Evolutionary conservation across 2,888 invertebrate genomes (phyloP), one percentile per base, ranked within the genome.

Genomic region (Philaethria dido): DNA sequence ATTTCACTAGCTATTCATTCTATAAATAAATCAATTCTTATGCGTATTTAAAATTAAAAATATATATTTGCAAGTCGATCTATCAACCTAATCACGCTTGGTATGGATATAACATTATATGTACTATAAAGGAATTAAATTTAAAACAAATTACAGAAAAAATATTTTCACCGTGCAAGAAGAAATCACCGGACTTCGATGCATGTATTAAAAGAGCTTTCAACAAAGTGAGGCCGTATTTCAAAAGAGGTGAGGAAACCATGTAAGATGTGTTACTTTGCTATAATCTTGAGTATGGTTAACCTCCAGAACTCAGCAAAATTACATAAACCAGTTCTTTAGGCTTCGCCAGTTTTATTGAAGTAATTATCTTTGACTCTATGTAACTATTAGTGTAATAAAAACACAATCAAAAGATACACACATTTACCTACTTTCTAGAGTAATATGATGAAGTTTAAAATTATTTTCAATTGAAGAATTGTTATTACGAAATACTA

Each of bases 191-290:
- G 5, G 94, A 94, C 22, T 96, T 96, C 80, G 96, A 97, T 74
- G 90, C 89, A 6, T 97, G 97, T 80, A 91, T 97, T 73, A 94
- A 95, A 78, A 93, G 95, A 77, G 95, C 95, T 9, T 89, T 97
- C 45, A 97, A 97, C 81, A 94, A 94, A 57, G 80, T 96, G 18
- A 93, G 95, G 39, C 94, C 95, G 0, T 96, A 93, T 82, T 96
- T 96, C 83, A 94, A 95, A 86, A 93, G 94, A 76, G 96, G 96
- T 96, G 81, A 83, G 81, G 16, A 60, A 52, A 68, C 14, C 22
- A 18, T 16, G 22, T 33, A 16, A 33, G 25, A 18, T n/a, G 16
- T 39, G 62, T 52, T 33, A 25, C 16, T 39, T 20, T n/a, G 55
- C 9, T 39, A 39, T 16, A 25, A 45, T 29, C 13, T 9, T 25